Base-by-base conservation (phyloP, 2,888 invertebrate species). In the Sesia apiformis region DNA sequence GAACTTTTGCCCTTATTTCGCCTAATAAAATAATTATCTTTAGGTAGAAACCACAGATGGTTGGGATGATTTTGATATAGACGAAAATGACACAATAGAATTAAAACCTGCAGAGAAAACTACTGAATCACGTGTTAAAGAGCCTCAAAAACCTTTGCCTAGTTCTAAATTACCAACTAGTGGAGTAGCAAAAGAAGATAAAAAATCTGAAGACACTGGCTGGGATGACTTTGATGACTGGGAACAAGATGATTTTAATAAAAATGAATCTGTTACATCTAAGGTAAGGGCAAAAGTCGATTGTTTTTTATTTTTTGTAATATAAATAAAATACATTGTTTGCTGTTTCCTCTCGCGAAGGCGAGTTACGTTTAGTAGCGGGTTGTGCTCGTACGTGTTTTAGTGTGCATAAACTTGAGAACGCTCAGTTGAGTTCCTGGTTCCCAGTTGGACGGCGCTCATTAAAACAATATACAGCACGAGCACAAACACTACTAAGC, bases 161-260 rank as follows among this genome's bases (percentile, higher is more conserved):
- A 23, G 5, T 38, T 50, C 38, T 5, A 50, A 50, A 50, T 3
- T 38, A 7, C 38, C 7, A 4, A 50, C 39, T 38, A 38, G 6
- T 50, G 38, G 52, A 40, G 57, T 40, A 6, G 42, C 54, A 43
- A 60, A 65, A 54, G 63, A 61, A 2, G 60, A 49, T 50, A 56
- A 72, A 38, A 76, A 81, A 23, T 74, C 84, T 38, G 67, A 88
- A 57, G 79, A 80, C 49, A 82, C 86, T 0, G 89, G 88, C 1
- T 91, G 91, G 91, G 87, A 90, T 71, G 83, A 90, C 43, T 86
- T 91, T 64, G 90, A 80, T 63, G 87, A 90, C 61, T 89, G 90
- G 88, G 89, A 81, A 6, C 70, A 81, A 23, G 76, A 75, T 58
- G 75, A 74, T 49, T 55, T 8, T 50, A 23, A 23, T 23, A 23